Evolutionary conservation across 2,797 vertebrate genomes (phyloP).

Genomic region (Lacerta bilineata): DNA sequence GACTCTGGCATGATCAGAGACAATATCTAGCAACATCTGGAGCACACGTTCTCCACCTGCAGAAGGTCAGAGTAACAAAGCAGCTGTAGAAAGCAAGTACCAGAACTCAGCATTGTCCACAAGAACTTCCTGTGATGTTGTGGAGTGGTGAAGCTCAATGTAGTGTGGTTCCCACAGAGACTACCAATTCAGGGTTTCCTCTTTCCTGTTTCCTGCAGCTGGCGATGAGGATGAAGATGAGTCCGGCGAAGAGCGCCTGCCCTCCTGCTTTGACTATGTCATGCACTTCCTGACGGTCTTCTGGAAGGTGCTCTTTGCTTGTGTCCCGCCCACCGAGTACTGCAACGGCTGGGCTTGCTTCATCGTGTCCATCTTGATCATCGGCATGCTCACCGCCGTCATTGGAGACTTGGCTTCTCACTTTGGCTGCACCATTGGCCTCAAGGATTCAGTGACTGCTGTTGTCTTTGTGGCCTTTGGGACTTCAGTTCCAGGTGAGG

Average conservation of each 20-base stretch:
- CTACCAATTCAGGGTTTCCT: background rate
- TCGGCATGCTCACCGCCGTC: slow-evolving; percentile 93
- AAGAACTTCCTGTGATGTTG: too few species aligned
- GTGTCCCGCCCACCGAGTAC: slow-evolving; percentile 96
- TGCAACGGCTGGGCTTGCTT: slow-evolving; percentile 98
- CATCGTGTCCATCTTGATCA: slow-evolving; percentile 90
- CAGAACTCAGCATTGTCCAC: background rate
- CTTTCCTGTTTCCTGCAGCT: slow-evolving; percentile 72
- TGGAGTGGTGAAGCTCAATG: background rate
- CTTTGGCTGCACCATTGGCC: slow-evolving; percentile 97
- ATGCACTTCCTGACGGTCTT: slow-evolving; percentile 99
- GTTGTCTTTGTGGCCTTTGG: slow-evolving; percentile 96
- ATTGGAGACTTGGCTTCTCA: slow-evolving; percentile 97
- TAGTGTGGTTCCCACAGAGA: background rate
- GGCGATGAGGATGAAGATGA: slow-evolving; percentile 96
- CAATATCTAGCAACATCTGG: too few species aligned
- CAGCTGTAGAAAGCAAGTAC: background rate
- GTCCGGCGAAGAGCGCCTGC: slow-evolving; percentile 92
- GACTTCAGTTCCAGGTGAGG: slow-evolving; percentile 94
- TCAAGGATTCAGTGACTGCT: slow-evolving; percentile 97
- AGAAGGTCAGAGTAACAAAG: background rate
- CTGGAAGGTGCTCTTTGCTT: slow-evolving; percentile 99
- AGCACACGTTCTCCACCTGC: background rate
- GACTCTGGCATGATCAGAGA: too few species aligned
- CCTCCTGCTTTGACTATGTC: slow-evolving; percentile 98